Evolutionary conservation across 2,113 vertebrate species (phyloP).

Genomic region (Emydura subglobosa): DNA sequence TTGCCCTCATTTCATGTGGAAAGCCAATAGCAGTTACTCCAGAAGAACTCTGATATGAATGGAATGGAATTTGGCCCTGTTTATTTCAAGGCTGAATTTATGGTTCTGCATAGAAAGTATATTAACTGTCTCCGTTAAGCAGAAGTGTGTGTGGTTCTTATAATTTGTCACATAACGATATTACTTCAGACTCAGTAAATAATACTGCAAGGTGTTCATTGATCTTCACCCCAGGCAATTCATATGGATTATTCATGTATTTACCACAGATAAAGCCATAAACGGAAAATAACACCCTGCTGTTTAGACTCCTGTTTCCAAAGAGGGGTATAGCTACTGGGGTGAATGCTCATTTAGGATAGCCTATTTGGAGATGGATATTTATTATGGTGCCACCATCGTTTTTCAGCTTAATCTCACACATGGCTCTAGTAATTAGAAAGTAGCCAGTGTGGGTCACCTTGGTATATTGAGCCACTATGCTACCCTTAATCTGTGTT

Average conservation of each 20-base stretch:
- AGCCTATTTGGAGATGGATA: conserved; percentile 6
- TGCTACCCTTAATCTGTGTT: background rate
- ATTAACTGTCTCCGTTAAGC: background rate
- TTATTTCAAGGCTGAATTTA: conserved; percentile 13
- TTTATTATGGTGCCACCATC: background rate
- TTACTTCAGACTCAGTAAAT: background rate
- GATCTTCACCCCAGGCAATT: background rate
- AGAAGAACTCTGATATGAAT: background rate
- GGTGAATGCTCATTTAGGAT: conserved; percentile 20
- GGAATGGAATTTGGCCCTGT: background rate
- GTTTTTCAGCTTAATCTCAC: conserved; percentile 1
- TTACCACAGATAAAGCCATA: background rate
- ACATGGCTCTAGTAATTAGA: background rate
- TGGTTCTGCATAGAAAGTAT: background rate
- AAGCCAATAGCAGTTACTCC: background rate
- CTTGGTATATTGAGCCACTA: background rate
- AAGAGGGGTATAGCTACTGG: background rate
- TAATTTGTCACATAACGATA: background rate
- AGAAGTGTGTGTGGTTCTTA: background rate
- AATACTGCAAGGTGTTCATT: background rate
- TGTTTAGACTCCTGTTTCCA: background rate
- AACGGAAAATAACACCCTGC: background rate
- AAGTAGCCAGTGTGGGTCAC: background rate
- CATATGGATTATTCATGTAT: background rate
- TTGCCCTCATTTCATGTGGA: background rate